These are phyloP conservation scores for Eulemur macaco DNA, from an alignment of 2,113 vertebrate genomes.

Conservation along the genomic window DNA sequence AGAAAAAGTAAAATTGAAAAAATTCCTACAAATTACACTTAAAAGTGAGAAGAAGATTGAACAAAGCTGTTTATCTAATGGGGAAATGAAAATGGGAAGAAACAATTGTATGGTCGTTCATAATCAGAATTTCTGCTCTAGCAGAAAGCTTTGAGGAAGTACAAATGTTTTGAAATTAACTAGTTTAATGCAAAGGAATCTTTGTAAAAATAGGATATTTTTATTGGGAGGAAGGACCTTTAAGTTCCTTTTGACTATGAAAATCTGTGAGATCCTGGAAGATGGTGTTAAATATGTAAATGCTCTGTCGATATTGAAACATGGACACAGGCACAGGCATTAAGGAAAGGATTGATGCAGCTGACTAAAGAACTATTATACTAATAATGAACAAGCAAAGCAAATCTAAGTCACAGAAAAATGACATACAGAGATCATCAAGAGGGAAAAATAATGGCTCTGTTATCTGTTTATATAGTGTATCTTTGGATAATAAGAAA, in stretches of 20 bases:
- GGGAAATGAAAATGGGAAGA: background rate
- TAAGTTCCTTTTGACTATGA: constrained; percentile 4
- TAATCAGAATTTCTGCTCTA: background rate
- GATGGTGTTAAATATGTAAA: background rate
- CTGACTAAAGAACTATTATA: constrained; percentile 8
- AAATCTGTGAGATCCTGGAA: background rate
- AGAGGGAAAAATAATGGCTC: constrained; percentile 3
- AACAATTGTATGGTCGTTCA: background rate
- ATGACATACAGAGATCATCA: background rate
- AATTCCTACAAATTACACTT: background rate
- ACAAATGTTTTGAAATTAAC: background rate
- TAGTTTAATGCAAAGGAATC: background rate
- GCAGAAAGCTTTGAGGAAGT: background rate
- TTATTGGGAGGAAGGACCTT: background rate
- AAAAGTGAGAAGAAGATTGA: constrained; percentile 30
- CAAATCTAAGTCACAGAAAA: background rate
- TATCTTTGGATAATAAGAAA: constrained; percentile 15
- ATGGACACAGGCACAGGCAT: background rate
- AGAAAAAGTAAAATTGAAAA: constrained; percentile 11
- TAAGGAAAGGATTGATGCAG: background rate
- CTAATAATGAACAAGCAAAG: background rate
- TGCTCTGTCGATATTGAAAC: background rate
- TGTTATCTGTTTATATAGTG: background rate
- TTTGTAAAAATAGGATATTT: background rate
- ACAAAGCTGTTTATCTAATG: background rate